Evolutionary conservation across 2,113 vertebrate species (phyloP).

Genomic region (Chaetodon auriga): DNA sequence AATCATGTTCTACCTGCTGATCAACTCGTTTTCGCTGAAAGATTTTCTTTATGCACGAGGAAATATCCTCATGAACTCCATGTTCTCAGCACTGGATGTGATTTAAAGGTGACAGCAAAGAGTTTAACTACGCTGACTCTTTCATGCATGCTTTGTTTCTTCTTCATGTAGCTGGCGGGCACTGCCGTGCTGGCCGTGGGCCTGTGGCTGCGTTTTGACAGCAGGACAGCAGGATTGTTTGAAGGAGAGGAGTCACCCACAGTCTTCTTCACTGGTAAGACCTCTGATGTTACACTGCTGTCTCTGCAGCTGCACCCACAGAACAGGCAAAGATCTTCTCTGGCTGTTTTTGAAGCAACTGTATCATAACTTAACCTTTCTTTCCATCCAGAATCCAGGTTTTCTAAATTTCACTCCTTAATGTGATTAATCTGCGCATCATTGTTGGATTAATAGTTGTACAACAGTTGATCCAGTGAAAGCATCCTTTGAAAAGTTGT

Average conservation of each 20-base stretch:
- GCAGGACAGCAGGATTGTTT: constrained; percentile 90
- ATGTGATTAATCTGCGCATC: too few relatives aligned
- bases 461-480: too few relatives aligned
- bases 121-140: not conserved
- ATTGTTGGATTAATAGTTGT: too few relatives aligned
- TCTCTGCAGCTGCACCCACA: too few relatives aligned
- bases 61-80: not conserved
- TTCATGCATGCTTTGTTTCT: not conserved
- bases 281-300: not conserved
- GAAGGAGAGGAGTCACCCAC: constrained; percentile 80
- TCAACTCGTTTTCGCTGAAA: too few relatives aligned
- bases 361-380: too few relatives aligned
- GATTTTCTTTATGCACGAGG: too few relatives aligned
- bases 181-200: constrained; percentile 92
- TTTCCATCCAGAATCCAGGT: too few relatives aligned
- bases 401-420: too few relatives aligned
- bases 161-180: constrained; percentile 88
- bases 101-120: not conserved
- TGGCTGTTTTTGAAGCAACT: too few relatives aligned
- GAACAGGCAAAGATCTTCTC: too few relatives aligned
- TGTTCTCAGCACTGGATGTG: not conserved
- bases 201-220: constrained; percentile 95
- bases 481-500: not conserved
- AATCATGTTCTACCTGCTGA: too few relatives aligned
- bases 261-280: constrained; percentile 92